Percentiles rank a stretch among this genome's conserved stretches.
Conservation (phyloP, 2,888 invertebrate genomes). For the Oconnorella tubifera region DNA sequence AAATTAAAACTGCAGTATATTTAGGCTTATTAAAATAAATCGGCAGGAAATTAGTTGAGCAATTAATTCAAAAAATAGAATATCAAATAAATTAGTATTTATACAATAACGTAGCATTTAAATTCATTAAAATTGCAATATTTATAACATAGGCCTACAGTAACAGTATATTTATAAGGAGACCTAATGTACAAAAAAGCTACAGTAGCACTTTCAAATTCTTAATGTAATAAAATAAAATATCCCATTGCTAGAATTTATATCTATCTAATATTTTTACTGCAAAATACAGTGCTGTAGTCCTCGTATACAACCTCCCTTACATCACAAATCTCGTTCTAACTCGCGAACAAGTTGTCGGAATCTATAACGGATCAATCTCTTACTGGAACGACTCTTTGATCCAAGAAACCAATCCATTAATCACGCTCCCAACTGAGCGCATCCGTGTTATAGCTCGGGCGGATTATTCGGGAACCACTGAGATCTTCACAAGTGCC, state of each 20-base stretch:
- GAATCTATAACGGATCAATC: conserved; percentile 48
- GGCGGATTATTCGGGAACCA: conserved; percentile 48
- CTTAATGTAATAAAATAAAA: background rate
- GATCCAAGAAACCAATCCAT: conserved; percentile 38
- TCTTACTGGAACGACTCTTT: conserved; percentile 41
- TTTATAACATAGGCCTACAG: too few relatives aligned
- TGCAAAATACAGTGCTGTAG: conserved; percentile 49
- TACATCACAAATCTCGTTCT: conserved; percentile 37
- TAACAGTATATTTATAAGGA: too few relatives aligned
- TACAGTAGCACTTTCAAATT: background rate
- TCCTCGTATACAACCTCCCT: conserved; percentile 43
- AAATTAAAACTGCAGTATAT: too few relatives aligned
- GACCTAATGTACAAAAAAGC: too few relatives aligned
- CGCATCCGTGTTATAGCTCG: conserved; percentile 43
- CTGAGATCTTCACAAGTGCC: conserved; percentile 44
- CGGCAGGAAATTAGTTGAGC: too few relatives aligned
- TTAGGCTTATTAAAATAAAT: too few relatives aligned
- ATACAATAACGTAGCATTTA: too few relatives aligned
- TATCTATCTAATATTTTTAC: too few relatives aligned
- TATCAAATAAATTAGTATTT: too few relatives aligned
- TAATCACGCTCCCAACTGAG: conserved; percentile 34
- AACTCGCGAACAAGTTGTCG: conserved; percentile 40
- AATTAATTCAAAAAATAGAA: too few relatives aligned
- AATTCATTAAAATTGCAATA: too few relatives aligned
- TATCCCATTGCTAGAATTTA: background rate